Base-by-base conservation (phyloP, 2,888 invertebrate species). In the Eristalis intricaria region DNA sequence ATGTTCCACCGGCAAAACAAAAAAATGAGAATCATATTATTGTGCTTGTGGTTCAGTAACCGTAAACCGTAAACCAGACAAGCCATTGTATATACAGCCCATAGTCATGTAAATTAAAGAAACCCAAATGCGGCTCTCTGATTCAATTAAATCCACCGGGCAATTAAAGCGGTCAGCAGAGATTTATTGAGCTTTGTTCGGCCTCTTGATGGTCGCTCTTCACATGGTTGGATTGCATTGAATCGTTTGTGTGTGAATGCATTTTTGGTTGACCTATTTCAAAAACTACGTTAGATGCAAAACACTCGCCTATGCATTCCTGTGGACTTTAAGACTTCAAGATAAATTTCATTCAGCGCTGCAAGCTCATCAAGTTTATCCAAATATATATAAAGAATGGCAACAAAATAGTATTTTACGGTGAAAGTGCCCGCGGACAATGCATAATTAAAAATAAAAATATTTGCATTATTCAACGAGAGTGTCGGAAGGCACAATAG, bases 151-250 rank as follows among this genome's bases (percentile, higher is more conserved):
- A 74, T 77, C 63, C 43, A 60, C 64, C 64, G 78, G 56, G 43
- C 69, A 74, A 84, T 84, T 78, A 74, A 79, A 70, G 74, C 60
- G 74, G 80, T 68, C 63, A 61, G 74, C 56, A 40, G 56, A 64
- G 69, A 78, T 74, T 74, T 64, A 84, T 65, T 58, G 66, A 68
- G 15, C 50, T 61, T 78, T 60, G 15, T 58, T 29, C 15, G 43
- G 63, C 68, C 32, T 23, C 23, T 22, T 19, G 35, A 63, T 58
- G 29, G 23, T 69, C 63, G 40, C 19, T 69, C 50, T 29, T 32
- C 35, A 43, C 22, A 26, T 63, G 29, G 58, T 11, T 65, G 15
- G 15, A 58, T 60, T 64, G 22, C 32, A 11, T 38, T 3, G 38
- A 40, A 1, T n/a, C 23, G 4, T 40, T 29, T 64, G 50, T 35